These are phyloP conservation scores for Meloidogyne hapla DNA, from an alignment of 1,140 invertebrate genomes.

Conservation along the genomic window DNA sequence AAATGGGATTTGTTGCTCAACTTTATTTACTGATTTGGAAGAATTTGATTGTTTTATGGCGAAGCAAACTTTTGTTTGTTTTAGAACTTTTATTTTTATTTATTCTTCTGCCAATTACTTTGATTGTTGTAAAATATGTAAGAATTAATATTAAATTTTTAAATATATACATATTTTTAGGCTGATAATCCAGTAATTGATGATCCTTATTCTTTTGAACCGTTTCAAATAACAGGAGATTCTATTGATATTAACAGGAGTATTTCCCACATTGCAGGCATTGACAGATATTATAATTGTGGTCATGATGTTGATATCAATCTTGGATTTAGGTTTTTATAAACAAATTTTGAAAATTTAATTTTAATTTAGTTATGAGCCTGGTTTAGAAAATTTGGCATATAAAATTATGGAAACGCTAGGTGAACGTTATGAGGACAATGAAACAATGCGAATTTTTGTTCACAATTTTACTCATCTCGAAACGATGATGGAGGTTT, in stretches of 20 bases:
- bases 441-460: not conserved
- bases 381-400: not conserved
- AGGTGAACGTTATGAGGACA: slow-evolving; percentile 6
- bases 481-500: slow-evolving; percentile 16
- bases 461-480: not conserved
- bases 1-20: slow-evolving; percentile 28
- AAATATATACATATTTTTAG: not conserved
- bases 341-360: not conserved
- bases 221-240: slow-evolving; percentile 28
- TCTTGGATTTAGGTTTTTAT: slow-evolving; percentile 29
- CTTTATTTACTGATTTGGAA: slow-evolving; percentile 37
- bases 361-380: not conserved
- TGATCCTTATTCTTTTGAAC: slow-evolving; percentile 16
- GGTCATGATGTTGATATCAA: not conserved
- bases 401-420: not conserved
- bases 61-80: slow-evolving; percentile 44
- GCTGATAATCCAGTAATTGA: not conserved
- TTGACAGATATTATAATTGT: slow-evolving; percentile 8
- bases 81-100: slow-evolving; percentile 33
- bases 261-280: slow-evolving; percentile 17
- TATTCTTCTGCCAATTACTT: slow-evolving; percentile 30
- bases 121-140: slow-evolving; percentile 31
- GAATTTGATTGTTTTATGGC: slow-evolving; percentile 34
- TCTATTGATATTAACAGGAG: slow-evolving; percentile 18
- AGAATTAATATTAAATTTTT: not conserved